phyloP scores from a whole-genome alignment of 2,113 vertebrate genomes.

The Nanger granti region DNA sequence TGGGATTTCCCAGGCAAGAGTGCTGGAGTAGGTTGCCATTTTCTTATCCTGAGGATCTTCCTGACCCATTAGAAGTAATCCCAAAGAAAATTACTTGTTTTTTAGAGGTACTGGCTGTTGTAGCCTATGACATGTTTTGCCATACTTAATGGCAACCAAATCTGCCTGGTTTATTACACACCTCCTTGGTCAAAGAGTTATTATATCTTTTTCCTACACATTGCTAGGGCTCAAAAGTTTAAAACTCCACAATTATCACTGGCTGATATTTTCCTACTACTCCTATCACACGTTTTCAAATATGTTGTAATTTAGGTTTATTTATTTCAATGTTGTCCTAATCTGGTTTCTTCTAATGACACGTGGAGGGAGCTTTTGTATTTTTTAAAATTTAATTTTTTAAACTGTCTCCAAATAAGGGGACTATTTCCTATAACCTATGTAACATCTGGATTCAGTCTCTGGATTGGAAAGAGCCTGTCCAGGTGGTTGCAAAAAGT shows the following conservation, averaged over 20 bases:
- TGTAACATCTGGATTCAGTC: neutral
- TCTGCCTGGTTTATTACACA: neutral
- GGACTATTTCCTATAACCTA: neutral
- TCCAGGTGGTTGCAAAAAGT: neutral
- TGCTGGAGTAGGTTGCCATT: neutral
- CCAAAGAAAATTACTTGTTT: conserved; percentile 13
- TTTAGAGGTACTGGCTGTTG: neutral
- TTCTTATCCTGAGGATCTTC: neutral
- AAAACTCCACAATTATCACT: neutral
- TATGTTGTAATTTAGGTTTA: neutral
- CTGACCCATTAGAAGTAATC: neutral
- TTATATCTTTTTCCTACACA: neutral
- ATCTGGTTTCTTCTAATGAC: neutral
- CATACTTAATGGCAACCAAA: neutral
- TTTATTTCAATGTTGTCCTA: neutral
- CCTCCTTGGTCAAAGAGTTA: neutral
- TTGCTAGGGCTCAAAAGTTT: neutral
- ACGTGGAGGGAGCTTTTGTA: neutral
- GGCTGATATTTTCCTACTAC: neutral
- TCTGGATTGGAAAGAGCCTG: neutral
- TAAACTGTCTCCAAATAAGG: neutral
- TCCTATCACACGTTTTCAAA: neutral
- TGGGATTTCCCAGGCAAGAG: neutral
- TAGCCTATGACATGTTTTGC: neutral
- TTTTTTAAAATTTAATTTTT: neutral